Evolutionary conservation across 2,888 invertebrate genomes (phyloP).

Genomic region (Miltochrista miniata): DNA sequence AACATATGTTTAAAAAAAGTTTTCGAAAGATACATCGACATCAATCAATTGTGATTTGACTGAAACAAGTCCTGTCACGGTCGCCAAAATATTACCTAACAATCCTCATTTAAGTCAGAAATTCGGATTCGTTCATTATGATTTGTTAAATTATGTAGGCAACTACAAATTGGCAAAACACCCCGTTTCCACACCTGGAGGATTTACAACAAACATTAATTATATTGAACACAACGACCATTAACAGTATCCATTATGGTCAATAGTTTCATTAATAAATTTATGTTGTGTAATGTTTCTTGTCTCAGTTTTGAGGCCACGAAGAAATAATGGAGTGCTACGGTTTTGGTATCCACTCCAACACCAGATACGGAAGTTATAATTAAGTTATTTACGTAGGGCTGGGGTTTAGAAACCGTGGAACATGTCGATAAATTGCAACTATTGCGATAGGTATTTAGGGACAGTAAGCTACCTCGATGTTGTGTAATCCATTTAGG

Average conservation of each 20-base stretch:
- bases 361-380: background rate
- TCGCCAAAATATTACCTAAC: too few species aligned
- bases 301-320: background rate
- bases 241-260: background rate
- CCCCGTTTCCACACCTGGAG: background rate
- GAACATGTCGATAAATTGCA: background rate
- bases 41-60: too few species aligned
- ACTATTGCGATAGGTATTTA: background rate
- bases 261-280: background rate
- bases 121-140: too few species aligned
- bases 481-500: too few species aligned
- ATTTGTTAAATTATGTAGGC: background rate
- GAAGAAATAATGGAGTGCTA: background rate
- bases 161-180: background rate
- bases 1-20: too few species aligned
- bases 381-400: background rate
- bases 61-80: too few species aligned
- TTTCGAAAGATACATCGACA: too few species aligned
- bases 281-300: slow-evolving; percentile 2
- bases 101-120: too few species aligned
- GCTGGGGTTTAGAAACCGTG: background rate
- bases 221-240: background rate
- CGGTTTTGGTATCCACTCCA: background rate
- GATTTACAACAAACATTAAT: background rate
- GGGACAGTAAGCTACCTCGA: too few species aligned